phyloP scores from a whole-genome alignment of 2,113 vertebrate genomes.

The Glaucomys volans region DNA sequence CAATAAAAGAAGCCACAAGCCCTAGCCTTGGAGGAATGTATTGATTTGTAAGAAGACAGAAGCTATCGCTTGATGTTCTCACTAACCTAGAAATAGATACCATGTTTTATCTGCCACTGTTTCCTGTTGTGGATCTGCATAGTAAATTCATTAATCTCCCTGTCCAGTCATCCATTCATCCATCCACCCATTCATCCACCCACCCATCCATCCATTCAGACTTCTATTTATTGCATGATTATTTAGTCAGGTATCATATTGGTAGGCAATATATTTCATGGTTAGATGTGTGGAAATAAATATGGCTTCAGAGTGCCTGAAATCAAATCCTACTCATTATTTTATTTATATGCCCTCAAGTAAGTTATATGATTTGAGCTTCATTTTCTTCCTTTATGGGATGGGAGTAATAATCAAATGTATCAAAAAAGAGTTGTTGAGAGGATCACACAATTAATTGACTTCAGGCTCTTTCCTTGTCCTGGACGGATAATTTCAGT shows the following conservation, averaged over 20 bases:
- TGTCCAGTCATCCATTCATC: background rate
- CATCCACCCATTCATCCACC: background rate
- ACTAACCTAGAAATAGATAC: constrained; percentile 53
- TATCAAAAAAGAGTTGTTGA: background rate
- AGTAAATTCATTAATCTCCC: constrained; percentile 44
- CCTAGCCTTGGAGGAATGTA: constrained; percentile 42
- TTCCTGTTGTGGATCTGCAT: constrained; percentile 49
- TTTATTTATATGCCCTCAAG: background rate
- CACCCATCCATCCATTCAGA: background rate
- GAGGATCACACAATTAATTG: background rate
- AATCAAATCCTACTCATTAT: background rate
- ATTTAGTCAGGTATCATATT: background rate
- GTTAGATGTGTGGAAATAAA: background rate
- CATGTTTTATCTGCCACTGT: constrained; percentile 14
- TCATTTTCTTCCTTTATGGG: constrained; percentile 34
- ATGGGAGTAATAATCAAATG: background rate
- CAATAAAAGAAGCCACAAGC: constrained; percentile 72
- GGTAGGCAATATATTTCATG: constrained; percentile 33
- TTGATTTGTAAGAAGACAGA: constrained; percentile 69
- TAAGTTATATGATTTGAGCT: background rate
- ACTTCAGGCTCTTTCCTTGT: background rate
- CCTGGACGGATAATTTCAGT: background rate
- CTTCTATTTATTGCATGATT: constrained; percentile 37
- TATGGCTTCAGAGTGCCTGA: background rate
- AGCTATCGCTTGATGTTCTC: constrained; percentile 49